Evolutionary conservation across 2,113 vertebrate species (phyloP).

Genomic region (Calyptommatus sinebrachiatus): DNA sequence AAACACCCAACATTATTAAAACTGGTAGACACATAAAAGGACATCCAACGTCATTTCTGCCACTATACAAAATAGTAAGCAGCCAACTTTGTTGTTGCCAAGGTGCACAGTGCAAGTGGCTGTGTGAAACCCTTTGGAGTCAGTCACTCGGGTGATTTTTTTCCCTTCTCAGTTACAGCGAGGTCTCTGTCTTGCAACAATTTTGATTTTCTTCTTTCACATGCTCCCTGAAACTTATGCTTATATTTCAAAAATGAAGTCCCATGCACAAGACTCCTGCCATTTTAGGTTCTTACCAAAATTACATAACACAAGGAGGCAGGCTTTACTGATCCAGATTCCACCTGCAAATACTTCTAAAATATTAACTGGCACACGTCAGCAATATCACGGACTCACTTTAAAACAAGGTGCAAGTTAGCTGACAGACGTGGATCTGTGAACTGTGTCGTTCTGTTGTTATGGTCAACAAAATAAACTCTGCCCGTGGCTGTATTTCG

Average conservation of each 20-base stretch:
- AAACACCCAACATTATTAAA: too few species aligned
- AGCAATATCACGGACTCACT: slow-evolving; percentile 76
- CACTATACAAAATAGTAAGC: too few species aligned
- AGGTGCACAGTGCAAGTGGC: too few species aligned
- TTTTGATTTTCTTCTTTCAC: background rate
- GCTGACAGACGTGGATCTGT: slow-evolving; percentile 94
- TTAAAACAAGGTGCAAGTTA: slow-evolving; percentile 93
- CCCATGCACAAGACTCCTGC: background rate
- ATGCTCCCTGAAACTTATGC: background rate
- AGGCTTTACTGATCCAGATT: background rate
- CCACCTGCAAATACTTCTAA: slow-evolving; percentile 2
- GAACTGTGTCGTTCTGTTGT: slow-evolving; percentile 97
- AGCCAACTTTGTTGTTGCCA: too few species aligned
- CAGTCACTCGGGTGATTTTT: too few species aligned
- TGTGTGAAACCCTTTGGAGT: too few species aligned
- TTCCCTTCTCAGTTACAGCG: too few species aligned
- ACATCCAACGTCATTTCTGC: too few species aligned
- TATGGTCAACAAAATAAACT: slow-evolving; percentile 98
- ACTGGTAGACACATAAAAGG: too few species aligned
- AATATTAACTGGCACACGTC: background rate
- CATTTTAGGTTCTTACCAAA: background rate
- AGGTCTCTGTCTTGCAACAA: background rate
- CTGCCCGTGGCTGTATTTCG: slow-evolving; percentile 95
- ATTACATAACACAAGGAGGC: background rate
- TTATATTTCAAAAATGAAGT: background rate